Evolutionary conservation across 2,113 vertebrate genomes (phyloP), one percentile per base, ranked within the genome.

Genomic region (Oryzias celebensis): DNA sequence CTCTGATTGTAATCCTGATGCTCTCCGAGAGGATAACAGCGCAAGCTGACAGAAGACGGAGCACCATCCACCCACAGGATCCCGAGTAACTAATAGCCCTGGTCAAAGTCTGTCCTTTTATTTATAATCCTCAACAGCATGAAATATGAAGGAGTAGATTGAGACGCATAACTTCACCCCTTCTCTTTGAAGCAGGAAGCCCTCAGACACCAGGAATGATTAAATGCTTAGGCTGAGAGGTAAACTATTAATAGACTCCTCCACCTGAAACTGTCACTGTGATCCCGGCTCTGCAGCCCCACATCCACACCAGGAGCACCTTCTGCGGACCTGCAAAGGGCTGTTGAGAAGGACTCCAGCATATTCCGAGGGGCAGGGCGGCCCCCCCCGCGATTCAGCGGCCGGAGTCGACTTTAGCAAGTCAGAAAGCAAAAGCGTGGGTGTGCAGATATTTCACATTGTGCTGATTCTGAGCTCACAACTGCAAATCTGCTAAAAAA

Each of bases 161-260:
- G 89, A 91, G 89, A 90, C 83, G 81, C 88, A 91, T 84, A 86
- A 86, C 87, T 87, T 87, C 76, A 56, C 36, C 62, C 23, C 46
- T 58, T 78, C 79, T 85, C 36, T 80, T 74, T 86, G 81, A 88
- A 85, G 87, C 88, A 85, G 87, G 85, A 89, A 91, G 87, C 83
- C 90, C 84, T 90, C 91, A 91, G 90, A 90, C 85, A 72, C 82
- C 84, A 71, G 67, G 83, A 82, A 91, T 93, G 92, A 92, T 92
- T 87, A 90, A 93, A 90, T 78, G 87, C 91, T 85, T 75, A 68
- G 85, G 90, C 87, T 84, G 87, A 87, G 86, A 90, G 88, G 85
- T 90, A 91, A 91, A 90, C 91, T 92, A 93, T 92, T 90, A 92
- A 92, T 92, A 92, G 91, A 91, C 85, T 89, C 74, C 84, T 89